Base-by-base conservation (phyloP, 2,113 vertebrate species). In the Phocoena sinus region DNA sequence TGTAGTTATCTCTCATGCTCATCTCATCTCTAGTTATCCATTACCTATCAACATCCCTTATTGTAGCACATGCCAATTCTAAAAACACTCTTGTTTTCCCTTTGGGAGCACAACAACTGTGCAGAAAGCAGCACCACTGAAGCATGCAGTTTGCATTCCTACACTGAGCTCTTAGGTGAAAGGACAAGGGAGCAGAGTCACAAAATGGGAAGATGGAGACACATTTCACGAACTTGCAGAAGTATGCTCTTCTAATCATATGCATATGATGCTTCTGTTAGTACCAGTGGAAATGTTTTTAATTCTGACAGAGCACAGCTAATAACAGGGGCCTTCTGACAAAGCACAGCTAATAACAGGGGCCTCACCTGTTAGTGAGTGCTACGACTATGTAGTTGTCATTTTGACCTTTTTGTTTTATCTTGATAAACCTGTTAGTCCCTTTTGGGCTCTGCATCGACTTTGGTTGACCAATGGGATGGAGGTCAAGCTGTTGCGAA, bases 141-240 rank as follows among this genome's bases (percentile, higher is more conserved):
- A 67, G 58, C 81, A 71, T 74, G 82, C 95, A 74, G 41, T 71
- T 44, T 81, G 44, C 93, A 97, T 95, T 97, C 84, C 65, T 83
- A 86, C 81, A 91, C 80, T 80, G 79, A 97, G 86, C 73, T 82
- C 91, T 94, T 60, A 41, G 36, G 47, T 74, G 44, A 67, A 92
- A 85, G 53, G 73, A 79, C 33, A 68, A 25, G 79, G 44, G 36
- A 85, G 28, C 82, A 62, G 73, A 82, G 73, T 67, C 87, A 96
- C 89, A 87, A 93, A 91, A 80, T 58, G 58, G 79, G 18, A 80
- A 96, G 87, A 53, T 36, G 90, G 33, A 96, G 84, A 92, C 73
- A 90, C 13, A 36, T 60, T 96, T 87, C 62, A 77, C 7, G 33
- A 80, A 68, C 90, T 89, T 89, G 79, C 6, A 47, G 47, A 70